Base-by-base conservation (phyloP, 1,140 invertebrate genomes). In the Drosophila bocki region DNA sequence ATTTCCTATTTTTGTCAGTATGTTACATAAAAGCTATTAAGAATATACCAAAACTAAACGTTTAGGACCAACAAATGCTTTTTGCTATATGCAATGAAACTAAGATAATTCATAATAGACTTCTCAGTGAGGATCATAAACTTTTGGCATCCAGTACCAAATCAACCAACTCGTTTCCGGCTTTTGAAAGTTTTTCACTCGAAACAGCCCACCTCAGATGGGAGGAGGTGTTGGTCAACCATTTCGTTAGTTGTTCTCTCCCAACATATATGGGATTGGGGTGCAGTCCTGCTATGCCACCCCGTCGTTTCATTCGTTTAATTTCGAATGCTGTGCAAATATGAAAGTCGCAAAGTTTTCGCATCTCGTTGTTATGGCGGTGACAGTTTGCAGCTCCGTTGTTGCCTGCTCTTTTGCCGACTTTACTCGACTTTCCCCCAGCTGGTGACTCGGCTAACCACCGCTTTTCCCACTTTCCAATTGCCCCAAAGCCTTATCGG, bases 321-420 rank as follows among this genome's bases (percentile, higher is more conserved):
- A 75, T 76, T 76, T 76, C 60, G 35, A 76, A 76, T 67, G 71
- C 74, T 76, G 72, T 76, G 72, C 61, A 77, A 77, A 76, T 76
- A 76, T 75, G 45, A 76, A 58, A 76, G 60, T 76, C 44, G 59
- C 68, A 74, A 72, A 74, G 70, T 74, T 74, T 72, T 60, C 37
- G 54, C 70, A 74, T 71, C 61, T 75, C 44, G 70, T 75, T 75
- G 71, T 72, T 75, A 56, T 75, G 58, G 39, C 26, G 29, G 42
- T 63, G 71, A 75, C 71, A 75, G 71, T 75, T 75, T 45, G 39
- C 70, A 63, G 58, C 29, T 37, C 32, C 19, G 6, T 39, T 50
- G n/a, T 32, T 39, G 33, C n/a, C 61, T 61, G 57, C 33, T 42
- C 37, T 33, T 60, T 60, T 44, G 37, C 37, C 12, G 11, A 35